Percentiles rank a stretch among this genome's conserved stretches.
Conservation (phyloP, 2,888 invertebrate species). For the Drosophila paramelanica region DNA sequence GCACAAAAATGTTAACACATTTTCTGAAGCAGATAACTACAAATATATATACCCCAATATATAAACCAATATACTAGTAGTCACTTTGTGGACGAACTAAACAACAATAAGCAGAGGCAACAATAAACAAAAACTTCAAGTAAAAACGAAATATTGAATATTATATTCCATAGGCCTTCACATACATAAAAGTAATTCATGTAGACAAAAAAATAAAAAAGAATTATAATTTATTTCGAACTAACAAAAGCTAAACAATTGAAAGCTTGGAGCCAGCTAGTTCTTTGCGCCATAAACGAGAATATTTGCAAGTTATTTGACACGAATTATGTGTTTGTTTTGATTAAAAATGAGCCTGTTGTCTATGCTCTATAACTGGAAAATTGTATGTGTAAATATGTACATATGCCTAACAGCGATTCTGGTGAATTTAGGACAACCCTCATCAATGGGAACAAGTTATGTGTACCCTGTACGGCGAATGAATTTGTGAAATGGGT, state of each 20-base stretch:
- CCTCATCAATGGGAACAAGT: constrained; percentile 56
- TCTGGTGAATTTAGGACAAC: constrained; percentile 35
- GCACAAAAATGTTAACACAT: too few relatives aligned
- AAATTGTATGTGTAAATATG: constrained; percentile 6
- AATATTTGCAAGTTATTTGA: constrained; percentile 55
- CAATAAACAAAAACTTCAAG: constrained; percentile 73
- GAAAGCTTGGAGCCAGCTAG: constrained; percentile 5
- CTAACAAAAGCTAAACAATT: constrained; percentile 37
- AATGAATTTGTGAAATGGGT: not conserved
- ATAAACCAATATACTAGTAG: too few relatives aligned
- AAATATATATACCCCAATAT: too few relatives aligned
- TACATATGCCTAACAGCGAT: constrained; percentile 14
- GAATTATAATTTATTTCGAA: constrained; percentile 51
- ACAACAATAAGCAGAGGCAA: constrained; percentile 33
- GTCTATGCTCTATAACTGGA: not conserved
- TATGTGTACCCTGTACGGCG: constrained; percentile 7
- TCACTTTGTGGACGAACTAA: not conserved
- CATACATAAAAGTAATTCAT: constrained; percentile 60
- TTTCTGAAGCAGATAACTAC: too few relatives aligned
- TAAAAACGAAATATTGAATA: constrained; percentile 53
- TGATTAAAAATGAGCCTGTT: constrained; percentile 63
- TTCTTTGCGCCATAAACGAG: constrained; percentile 10
- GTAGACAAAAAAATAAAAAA: constrained; percentile 32
- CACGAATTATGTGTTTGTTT: constrained; percentile 72
- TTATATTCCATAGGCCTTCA: constrained; percentile 21